Percentiles rank a stretch among this genome's conserved stretches.
Conservation (phyloP, 2,888 invertebrate genomes). For the Carabus problematicus region DNA sequence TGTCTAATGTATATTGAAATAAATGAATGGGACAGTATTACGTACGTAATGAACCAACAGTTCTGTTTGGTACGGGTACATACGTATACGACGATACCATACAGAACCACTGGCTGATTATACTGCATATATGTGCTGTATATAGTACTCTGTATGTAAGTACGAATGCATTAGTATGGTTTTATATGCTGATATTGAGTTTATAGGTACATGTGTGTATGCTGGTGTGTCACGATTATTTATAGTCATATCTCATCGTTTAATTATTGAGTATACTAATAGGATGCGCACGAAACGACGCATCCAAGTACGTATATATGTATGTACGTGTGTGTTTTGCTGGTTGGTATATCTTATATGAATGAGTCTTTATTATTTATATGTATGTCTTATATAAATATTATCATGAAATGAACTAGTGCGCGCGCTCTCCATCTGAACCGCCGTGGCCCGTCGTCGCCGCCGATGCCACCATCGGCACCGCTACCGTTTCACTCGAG, state of each 20-base stretch:
- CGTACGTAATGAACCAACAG: no score
- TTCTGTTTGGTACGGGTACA: no score
- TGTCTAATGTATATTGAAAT: background rate
- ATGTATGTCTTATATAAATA: slow-evolving; percentile 1
- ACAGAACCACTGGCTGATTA: no score
- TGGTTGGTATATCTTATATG: slow-evolving; percentile 9
- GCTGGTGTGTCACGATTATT: no score
- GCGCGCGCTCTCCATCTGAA: slow-evolving; percentile 25
- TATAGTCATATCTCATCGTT: no score
- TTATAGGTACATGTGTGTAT: no score
- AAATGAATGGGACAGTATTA: background rate
- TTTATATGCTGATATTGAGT: no score
- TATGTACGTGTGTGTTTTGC: slow-evolving; percentile 1
- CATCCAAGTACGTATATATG: slow-evolving; percentile 14
- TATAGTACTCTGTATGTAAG: no score
- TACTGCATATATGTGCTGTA: no score
- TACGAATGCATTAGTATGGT: no score
- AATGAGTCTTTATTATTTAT: slow-evolving; percentile 10
- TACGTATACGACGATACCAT: no score
- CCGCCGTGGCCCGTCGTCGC: slow-evolving; percentile 43
- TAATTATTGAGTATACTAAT: background rate
- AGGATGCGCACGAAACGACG: slow-evolving; percentile 15
- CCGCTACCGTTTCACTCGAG: slow-evolving; percentile 32
- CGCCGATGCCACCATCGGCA: slow-evolving; percentile 45
- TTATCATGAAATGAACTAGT: slow-evolving; percentile 6